Conservation (phyloP, 1,140 invertebrate genomes). For the Aphidius ervi region DNA sequence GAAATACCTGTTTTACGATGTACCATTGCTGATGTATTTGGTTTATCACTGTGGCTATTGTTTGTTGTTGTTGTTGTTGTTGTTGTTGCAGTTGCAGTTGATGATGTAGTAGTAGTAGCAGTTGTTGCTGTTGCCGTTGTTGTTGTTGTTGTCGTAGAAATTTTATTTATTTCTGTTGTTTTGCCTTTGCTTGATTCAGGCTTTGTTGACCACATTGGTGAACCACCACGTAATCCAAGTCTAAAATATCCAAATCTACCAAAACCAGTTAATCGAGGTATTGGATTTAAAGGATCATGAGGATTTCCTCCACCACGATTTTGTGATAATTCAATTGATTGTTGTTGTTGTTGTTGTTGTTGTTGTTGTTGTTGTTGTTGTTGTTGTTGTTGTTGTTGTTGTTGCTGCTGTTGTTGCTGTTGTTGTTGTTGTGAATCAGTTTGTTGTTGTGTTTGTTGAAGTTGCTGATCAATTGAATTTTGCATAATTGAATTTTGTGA, state of each 20-base stretch:
- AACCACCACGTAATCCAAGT: constrained; percentile 66
- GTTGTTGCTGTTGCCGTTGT: no score
- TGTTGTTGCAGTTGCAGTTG: no score
- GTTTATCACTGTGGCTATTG: constrained; percentile 36
- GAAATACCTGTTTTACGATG: constrained; percentile 51
- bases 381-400: constrained; percentile 35
- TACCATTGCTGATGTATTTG: constrained; percentile 52
- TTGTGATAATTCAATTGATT: constrained; percentile 37
- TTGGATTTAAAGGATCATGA: constrained; percentile 54
- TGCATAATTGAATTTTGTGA: constrained; percentile 39
- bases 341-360: constrained; percentile 29
- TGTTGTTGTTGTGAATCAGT: constrained; percentile 29
- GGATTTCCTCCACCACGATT: constrained; percentile 51
- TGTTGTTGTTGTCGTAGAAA: no score
- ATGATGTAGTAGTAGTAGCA: no score
- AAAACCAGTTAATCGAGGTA: constrained; percentile 52
- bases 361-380: constrained; percentile 38
- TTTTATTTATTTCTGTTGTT: constrained; percentile 21
- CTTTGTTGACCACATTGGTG: constrained; percentile 64
- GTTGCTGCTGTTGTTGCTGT: constrained; percentile 31
- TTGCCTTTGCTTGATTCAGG: constrained; percentile 47
- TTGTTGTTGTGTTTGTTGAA: constrained; percentile 39
- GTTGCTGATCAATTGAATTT: constrained; percentile 38
- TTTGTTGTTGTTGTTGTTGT: constrained; percentile 30
- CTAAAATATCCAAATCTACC: constrained; percentile 57